These are phyloP conservation scores for Acholoe squamosa DNA, from an alignment of 2,888 invertebrate species.

Conservation along the genomic window DNA sequence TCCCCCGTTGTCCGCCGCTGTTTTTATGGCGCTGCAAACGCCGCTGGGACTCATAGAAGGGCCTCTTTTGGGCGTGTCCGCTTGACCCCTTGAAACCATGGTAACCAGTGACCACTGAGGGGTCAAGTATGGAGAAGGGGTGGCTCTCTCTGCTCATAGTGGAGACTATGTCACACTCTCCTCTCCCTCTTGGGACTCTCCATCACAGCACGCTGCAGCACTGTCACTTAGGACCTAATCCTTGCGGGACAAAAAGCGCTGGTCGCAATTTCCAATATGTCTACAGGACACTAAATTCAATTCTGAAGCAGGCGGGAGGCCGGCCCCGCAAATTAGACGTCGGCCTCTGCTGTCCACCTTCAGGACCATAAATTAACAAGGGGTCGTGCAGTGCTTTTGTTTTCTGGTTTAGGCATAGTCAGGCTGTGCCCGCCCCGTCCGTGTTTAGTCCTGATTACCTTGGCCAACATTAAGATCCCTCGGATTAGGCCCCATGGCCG, in stretches of 20 bases:
- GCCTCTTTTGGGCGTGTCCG: slow-evolving; percentile 37
- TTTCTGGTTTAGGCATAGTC: slow-evolving; percentile 35
- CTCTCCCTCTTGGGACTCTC: slow-evolving; percentile 17
- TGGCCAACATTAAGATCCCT: slow-evolving; percentile 25
- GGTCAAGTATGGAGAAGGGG: not conserved
- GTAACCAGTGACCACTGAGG: slow-evolving; percentile 15
- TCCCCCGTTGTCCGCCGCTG: slow-evolving; percentile 31
- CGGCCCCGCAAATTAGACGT: slow-evolving; percentile 54
- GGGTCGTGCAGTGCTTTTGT: slow-evolving; percentile 53
- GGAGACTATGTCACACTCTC: not conserved
- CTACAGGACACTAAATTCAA: slow-evolving; percentile 60
- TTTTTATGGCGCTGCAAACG: slow-evolving; percentile 54
- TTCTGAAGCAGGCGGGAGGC: not conserved
- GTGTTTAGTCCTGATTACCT: slow-evolving; percentile 46
- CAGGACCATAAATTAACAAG: slow-evolving; percentile 45
- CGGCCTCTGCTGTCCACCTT: not conserved
- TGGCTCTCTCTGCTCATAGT: not conserved
- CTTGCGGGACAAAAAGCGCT: slow-evolving; percentile 39
- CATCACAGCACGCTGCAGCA: slow-evolving; percentile 42
- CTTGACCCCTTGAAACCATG: slow-evolving; percentile 47
- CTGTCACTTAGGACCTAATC: slow-evolving; percentile 54
- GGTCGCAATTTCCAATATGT: slow-evolving; percentile 59
- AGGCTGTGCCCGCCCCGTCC: slow-evolving; percentile 7
- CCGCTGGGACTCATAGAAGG: not conserved
- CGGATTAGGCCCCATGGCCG: slow-evolving; percentile 6